Base-by-base conservation (phyloP, 2,797 vertebrate genomes). In the Microhierax caerulescens region DNA sequence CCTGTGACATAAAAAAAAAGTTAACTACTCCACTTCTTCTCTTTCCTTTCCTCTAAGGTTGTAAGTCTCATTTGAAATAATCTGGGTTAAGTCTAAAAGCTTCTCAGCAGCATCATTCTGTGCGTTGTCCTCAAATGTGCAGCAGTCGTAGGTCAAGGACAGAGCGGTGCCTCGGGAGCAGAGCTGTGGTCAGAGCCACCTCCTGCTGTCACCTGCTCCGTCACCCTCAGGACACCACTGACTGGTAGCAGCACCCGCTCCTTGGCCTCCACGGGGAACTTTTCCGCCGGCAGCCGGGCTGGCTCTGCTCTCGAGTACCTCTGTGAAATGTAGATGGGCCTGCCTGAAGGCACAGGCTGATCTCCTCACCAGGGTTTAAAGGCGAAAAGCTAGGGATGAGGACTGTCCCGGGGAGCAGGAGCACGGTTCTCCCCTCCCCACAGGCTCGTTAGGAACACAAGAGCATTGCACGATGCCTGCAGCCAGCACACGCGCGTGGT, bases 311-410 rank as follows among this genome's bases (percentile, higher is more conserved):
- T 53, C 5, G 11, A 43, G 57, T 1, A 17, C 12, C 1, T 24
- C 11, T 81, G 56, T 85, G 94, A 95, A 94, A 94, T 95, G 96
- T 60, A 17, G 90, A 27, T 24, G 74, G 78, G 88, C 88, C 91
- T 47, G 61, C 32, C 50, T 20, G 78, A 50, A 82, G 76, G 53
- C 60, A 27, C 63, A 7, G 65, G 76, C 70, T 72, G 79, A 17
- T 80, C 78, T 72, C 88, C 70, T 91, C 65, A 10, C 34, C 0
- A 23, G 74, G 72, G 15, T 39, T 84, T 67, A 6, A 1, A 23
- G 43, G 23, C 17, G 9, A 17, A 37, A 75, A 76, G 70, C 79
- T 23, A 6, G 13, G 12, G 53, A n/a, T 0, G 1, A 13, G 1
- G 8, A 20, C 51, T 18, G 69, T 23, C n/a, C 61, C 37, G 7